These are phyloP conservation scores for Scomber colias DNA, from an alignment of 2,113 vertebrate genomes.

Conservation along the genomic window DNA sequence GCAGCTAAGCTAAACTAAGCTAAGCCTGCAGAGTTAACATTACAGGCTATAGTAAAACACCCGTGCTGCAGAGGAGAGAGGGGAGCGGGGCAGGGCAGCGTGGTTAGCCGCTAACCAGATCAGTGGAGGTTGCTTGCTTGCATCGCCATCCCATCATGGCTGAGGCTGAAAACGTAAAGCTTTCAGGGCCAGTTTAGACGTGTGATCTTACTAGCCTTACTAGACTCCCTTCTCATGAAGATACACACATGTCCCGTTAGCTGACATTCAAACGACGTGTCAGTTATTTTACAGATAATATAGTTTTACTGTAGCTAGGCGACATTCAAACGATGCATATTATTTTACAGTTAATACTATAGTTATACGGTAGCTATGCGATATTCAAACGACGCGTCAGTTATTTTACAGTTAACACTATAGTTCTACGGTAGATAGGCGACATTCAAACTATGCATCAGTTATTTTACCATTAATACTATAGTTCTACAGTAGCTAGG, in stretches of 20 bases:
- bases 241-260: rapidly evolving
- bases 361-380: background rate
- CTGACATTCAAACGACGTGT: background rate
- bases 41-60: background rate
- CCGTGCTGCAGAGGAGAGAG: background rate
- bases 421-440: rapidly evolving
- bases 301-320: background rate
- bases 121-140: background rate
- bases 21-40: background rate
- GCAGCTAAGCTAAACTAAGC: background rate
- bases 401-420: background rate
- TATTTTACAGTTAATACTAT: background rate
- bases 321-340: background rate
- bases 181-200: constrained; percentile 1
- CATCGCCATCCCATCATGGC: constrained; percentile 22
- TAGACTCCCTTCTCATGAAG: too few relatives aligned
- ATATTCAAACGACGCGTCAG: constrained; percentile 61
- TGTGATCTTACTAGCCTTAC: too few relatives aligned
- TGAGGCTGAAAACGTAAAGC: too few relatives aligned
- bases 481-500: background rate
- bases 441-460: background rate
- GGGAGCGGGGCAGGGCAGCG: constrained; percentile 38
- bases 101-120: constrained; percentile 23
- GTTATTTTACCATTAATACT: background rate
- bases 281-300: background rate